phyloP scores from a whole-genome alignment of 2,113 vertebrate genomes.

The Nesoenas mayeri region DNA sequence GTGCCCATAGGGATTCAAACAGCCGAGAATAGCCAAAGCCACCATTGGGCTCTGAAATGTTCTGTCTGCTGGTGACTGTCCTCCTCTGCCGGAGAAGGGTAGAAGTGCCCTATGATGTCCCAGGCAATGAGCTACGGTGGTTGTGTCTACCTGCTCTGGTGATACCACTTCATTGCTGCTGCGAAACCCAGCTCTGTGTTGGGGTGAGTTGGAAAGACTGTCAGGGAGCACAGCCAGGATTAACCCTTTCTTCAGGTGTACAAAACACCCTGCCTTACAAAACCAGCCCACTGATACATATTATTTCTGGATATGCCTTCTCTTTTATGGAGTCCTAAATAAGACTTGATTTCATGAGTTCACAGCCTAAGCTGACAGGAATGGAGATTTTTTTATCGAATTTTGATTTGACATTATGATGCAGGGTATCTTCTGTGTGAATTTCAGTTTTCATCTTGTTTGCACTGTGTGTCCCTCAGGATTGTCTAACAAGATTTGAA shows the following conservation, averaged over 20 bases:
- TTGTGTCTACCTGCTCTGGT: not conserved
- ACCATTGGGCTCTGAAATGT: accelerated
- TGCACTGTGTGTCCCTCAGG: not conserved
- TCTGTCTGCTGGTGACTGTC: not conserved
- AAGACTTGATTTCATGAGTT: not conserved
- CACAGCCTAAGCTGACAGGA: not conserved
- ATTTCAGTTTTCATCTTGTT: not conserved
- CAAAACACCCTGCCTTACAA: not conserved
- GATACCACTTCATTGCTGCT: not conserved
- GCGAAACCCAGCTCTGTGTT: not conserved
- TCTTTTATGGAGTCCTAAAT: not conserved
- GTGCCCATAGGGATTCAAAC: not conserved
- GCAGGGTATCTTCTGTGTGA: not conserved
- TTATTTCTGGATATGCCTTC: not conserved
- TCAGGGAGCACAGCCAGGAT: not conserved
- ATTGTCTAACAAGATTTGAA: not conserved
- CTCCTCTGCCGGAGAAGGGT: not conserved
- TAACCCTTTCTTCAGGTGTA: not conserved
- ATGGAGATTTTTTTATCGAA: not conserved
- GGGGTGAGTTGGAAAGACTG: not conserved
- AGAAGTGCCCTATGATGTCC: not conserved
- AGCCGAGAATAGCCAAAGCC: not conserved
- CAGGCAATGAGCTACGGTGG: not conserved
- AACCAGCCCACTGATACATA: accelerated
- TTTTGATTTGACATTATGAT: not conserved